Evolutionary conservation across 2,888 invertebrate species (phyloP).

Genomic region (Sarcophaga rosellei): DNA sequence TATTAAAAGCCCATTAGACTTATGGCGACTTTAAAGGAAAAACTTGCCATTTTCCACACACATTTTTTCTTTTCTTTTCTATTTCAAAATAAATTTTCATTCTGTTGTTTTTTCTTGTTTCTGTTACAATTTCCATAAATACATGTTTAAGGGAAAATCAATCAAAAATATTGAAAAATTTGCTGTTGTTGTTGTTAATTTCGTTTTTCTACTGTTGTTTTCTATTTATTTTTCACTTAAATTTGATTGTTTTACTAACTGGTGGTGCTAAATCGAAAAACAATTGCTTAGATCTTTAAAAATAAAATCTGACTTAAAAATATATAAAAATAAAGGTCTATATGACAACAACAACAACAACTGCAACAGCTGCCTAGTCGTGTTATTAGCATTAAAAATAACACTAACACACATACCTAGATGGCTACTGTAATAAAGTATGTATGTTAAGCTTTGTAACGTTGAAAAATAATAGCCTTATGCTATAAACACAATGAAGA

Average conservation of each 20-base stretch:
- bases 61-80: neutral
- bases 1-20: conserved; percentile 24
- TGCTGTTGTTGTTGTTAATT: too few relatives aligned
- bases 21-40: conserved; percentile 3
- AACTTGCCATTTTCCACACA: conserved; percentile 14
- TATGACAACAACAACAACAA: too few relatives aligned
- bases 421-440: too few relatives aligned
- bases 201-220: too few relatives aligned
- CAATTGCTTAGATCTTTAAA: neutral
- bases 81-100: conserved; percentile 20
- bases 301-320: too few relatives aligned
- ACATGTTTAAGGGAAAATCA: conserved; percentile 10
- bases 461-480: too few relatives aligned
- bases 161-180: conserved; percentile 24
- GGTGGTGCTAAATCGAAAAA: conserved; percentile 52
- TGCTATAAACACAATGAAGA: too few relatives aligned
- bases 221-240: conserved; percentile 14
- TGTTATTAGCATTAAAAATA: too few relatives aligned
- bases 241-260: neutral
- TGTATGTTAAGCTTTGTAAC: too few relatives aligned
- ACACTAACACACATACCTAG: too few relatives aligned
- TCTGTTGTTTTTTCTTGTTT: conserved; percentile 23
- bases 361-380: too few relatives aligned
- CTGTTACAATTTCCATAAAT: neutral
- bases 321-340: too few relatives aligned